Percentiles rank a stretch among this genome's conserved stretches.
These are phyloP conservation scores for Cirrhinus molitorella DNA, from an alignment of 2,797 vertebrate species.

Conservation along the genomic window DNA sequence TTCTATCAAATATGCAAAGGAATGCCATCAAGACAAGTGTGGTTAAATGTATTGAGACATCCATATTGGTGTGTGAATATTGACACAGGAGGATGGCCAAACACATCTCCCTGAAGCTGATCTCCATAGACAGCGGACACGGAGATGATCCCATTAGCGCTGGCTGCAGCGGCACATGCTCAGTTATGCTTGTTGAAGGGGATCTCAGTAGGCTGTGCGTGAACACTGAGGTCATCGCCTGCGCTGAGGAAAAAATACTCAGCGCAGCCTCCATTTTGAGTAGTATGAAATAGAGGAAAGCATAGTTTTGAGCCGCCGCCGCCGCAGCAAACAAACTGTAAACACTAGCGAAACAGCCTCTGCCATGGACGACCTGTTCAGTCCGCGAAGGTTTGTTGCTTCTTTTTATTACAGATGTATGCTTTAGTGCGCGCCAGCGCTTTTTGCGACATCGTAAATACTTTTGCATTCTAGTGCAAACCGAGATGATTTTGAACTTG, in stretches of 20 bases:
- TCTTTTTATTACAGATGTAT: conserved; percentile 43
- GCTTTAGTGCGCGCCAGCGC: background rate
- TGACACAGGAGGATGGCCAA: conserved; percentile 41
- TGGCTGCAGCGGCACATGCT: conserved; percentile 94
- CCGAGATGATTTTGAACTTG: conserved; percentile 58
- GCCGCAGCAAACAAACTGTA: conserved; percentile 80
- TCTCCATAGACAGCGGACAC: conserved; percentile 57
- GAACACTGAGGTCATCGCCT: conserved; percentile 97
- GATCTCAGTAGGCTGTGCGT: conserved; percentile 92
- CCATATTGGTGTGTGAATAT: conserved; percentile 27
- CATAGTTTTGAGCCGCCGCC: conserved; percentile 83
- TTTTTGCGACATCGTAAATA: conserved; percentile 44
- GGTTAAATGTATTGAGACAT: background rate
- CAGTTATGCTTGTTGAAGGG: conserved; percentile 88
- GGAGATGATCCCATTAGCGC: conserved; percentile 64
- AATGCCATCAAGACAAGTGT: conserved; percentile 10
- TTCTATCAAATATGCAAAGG: background rate
- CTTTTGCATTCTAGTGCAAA: conserved; percentile 58
- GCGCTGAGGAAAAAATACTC: conserved; percentile 83
- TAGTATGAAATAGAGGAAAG: conserved; percentile 86
- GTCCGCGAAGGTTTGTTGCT: conserved; percentile 94
- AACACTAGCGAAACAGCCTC: conserved; percentile 82
- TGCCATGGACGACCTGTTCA: conserved; percentile 97
- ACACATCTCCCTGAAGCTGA: conserved; percentile 41
- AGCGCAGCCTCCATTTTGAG: conserved; percentile 99